phyloP scores from a whole-genome alignment of 2,888 invertebrate species.

The Tipula lateralis region DNA sequence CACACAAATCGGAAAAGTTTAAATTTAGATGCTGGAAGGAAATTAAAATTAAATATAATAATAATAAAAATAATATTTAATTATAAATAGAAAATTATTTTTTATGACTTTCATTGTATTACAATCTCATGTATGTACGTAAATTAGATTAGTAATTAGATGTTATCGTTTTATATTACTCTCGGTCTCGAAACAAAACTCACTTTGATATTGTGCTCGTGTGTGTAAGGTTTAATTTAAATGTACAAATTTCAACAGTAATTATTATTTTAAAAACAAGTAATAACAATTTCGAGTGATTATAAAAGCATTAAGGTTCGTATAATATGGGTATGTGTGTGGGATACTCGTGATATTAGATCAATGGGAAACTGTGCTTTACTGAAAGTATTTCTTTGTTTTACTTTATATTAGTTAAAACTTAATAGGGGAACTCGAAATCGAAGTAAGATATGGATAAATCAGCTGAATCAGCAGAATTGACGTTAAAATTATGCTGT shows the following conservation, averaged over 20 bases:
- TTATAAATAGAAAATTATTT: conserved; percentile 1
- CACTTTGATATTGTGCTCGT: neutral
- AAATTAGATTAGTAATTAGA: neutral
- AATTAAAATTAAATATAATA: conserved; percentile 9
- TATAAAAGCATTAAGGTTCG: neutral
- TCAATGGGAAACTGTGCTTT: too few species aligned
- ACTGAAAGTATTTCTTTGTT: too few species aligned
- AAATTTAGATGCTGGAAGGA: neutral
- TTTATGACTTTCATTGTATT: neutral
- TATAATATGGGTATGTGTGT: neutral
- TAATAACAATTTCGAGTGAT: neutral
- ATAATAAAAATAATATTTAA: neutral
- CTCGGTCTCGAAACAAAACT: neutral
- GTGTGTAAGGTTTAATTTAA: neutral
- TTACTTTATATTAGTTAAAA: too few species aligned
- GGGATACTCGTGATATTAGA: neutral
- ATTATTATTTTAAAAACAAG: too few species aligned
- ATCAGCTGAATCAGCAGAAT: too few species aligned
- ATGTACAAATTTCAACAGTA: too few species aligned
- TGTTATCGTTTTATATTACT: neutral
- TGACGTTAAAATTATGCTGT: too few species aligned
- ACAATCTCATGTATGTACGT: neutral
- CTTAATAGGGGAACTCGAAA: too few species aligned
- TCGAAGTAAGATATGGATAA: too few species aligned
- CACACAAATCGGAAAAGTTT: neutral